Evolutionary conservation across 1,140 invertebrate genomes (phyloP), one percentile per base, ranked within the genome.

Genomic region (Hyles euphorbiae): DNA sequence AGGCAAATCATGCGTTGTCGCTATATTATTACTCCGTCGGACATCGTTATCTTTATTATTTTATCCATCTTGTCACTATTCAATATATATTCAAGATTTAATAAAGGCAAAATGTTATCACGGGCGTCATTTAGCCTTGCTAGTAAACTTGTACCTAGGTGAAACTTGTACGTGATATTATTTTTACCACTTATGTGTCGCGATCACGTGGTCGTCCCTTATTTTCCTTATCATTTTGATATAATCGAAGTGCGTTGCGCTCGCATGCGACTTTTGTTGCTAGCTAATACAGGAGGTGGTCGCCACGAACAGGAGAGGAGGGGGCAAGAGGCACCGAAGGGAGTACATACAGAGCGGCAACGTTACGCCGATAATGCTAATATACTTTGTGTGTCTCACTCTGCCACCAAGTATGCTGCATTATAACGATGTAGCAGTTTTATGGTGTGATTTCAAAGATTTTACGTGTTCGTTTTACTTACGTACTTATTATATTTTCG

Each of bases 301-400:
- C 61, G 72, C 62, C 73, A 61, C 61, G 65, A 68, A 66, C 66
- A 65, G 74, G 68, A 77, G 75, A 76, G 79, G 77, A 69, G 80
- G 76, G 77, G 79, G 78, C 70, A 78, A 75, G 82, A 81, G 81
- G 79, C 75, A 71, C 75, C 69, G 74, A 74, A 72, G 81, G 79
- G 79, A 80, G 78, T 78, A 74, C 67, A 60, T 65, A 47, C 81
- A 74, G 72, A 73, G 67, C 74, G 78, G 76, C 76, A 81, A 84
- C 80, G 74, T 74, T 72, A 76, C 78, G 66, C 65, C 72, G 72
- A 76, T 79, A 82, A 83, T 76, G 71, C 71, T 79, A 77, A 78
- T 81, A 79, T 65, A 63, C 61, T 63, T 57, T 64, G 60, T 65
- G 60, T 65, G 56, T 65, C 58, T 67, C 36, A 40, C 36, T 40